A percentile compares a stretch with the other conserved stretches of the same genome.
phyloP scores from a whole-genome alignment of 2,888 invertebrate genomes.

The Hydraecia micacea region DNA sequence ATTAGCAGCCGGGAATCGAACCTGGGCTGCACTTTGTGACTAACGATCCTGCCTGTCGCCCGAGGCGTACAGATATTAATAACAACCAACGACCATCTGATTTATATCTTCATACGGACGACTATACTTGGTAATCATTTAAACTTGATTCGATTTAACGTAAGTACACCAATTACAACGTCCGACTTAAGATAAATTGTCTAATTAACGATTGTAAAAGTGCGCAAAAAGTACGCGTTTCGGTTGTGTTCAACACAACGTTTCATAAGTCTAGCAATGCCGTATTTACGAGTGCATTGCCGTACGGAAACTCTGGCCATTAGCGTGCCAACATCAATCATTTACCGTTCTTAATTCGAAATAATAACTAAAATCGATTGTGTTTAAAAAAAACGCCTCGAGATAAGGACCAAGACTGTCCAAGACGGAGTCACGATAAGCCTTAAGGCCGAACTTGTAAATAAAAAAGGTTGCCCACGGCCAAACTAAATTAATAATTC shows the following conservation, averaged over 20 bases:
- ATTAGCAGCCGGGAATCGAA: conserved; percentile 82
- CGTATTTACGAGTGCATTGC: conserved; percentile 36
- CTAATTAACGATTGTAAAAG: conserved; percentile 63
- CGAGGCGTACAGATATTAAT: conserved; percentile 78
- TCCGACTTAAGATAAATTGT: conserved; percentile 63
- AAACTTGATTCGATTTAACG: conserved; percentile 66
- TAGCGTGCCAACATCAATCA: conserved; percentile 64
- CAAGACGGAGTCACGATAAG: conserved; percentile 74
- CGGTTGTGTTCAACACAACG: conserved; percentile 42
- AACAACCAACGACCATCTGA: conserved; percentile 74
- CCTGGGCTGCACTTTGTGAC: conserved; percentile 75
- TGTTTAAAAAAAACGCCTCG: conserved; percentile 54
- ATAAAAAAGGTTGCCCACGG: conserved; percentile 72
- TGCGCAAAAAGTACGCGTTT: conserved; percentile 43
- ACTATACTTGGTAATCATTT: conserved; percentile 62
- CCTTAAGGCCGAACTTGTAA: conserved; percentile 66
- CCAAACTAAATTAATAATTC: conserved; percentile 77
- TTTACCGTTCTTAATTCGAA: conserved; percentile 52
- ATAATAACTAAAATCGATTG: conserved; percentile 63
- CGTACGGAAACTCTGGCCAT: conserved; percentile 33
- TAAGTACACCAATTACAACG: conserved; percentile 63
- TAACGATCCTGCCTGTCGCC: conserved; percentile 80
- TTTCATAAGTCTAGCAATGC: conserved; percentile 26
- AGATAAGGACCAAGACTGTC: conserved; percentile 71
- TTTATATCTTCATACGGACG: conserved; percentile 79